A percentile compares a stretch with the other conserved stretches of the same genome.
Conservation (phyloP, 2,888 invertebrate genomes). For the Parnassius mnemosyne region DNA sequence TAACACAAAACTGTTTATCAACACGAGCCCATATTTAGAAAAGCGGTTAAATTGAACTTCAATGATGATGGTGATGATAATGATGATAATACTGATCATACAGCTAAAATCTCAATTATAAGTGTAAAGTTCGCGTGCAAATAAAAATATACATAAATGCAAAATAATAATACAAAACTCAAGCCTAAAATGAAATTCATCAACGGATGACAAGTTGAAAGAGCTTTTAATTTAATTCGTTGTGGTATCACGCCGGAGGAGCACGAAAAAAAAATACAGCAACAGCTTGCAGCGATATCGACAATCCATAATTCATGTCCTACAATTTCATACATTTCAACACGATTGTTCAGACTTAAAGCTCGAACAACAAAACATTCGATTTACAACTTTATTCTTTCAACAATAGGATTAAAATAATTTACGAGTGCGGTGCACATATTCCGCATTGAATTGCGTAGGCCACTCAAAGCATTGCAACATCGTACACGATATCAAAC, state of each 20-base stretch:
- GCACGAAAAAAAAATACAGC: slow-evolving; percentile 73
- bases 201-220: slow-evolving; percentile 79
- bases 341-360: slow-evolving; percentile 47
- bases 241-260: slow-evolving; percentile 74
- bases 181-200: slow-evolving; percentile 74
- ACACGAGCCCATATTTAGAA: no score
- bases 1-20: no score
- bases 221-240: slow-evolving; percentile 81
- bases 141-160: slow-evolving; percentile 19
- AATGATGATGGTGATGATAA: no score
- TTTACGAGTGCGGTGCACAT: slow-evolving; percentile 40
- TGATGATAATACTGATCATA: no score
- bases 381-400: slow-evolving; percentile 53
- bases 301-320: slow-evolving; percentile 81
- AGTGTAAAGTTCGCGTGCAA: not conserved
- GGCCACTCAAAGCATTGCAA: slow-evolving; percentile 72
- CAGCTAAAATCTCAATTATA: no score
- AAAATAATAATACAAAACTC: slow-evolving; percentile 40
- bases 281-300: slow-evolving; percentile 81
- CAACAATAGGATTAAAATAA: slow-evolving; percentile 43
- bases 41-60: no score
- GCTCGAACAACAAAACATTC: slow-evolving; percentile 40
- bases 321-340: slow-evolving; percentile 77
- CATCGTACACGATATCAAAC: slow-evolving; percentile 78
- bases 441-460: slow-evolving; percentile 39